phyloP scores from a whole-genome alignment of 1,140 invertebrate genomes.

The Apis mellifera region Amel_HAv3.1 CM009931.2:26293001-26293500 shows the following conservation, averaged over 20 bases:
- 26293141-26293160: constrained; percentile 74
- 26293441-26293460: constrained; percentile 42
- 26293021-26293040: no score
- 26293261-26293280: constrained; percentile 12
- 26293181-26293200: constrained; percentile 78
- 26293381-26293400: constrained; percentile 32
- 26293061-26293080: background rate
- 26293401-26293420: constrained; percentile 57
- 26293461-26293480: constrained; percentile 33
- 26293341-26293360: constrained; percentile 65
- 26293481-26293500: constrained; percentile 20
- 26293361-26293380: constrained; percentile 68
- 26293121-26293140: constrained; percentile 31
- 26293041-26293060: no score
- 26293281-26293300: constrained; percentile 66
- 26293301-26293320: constrained; percentile 56
- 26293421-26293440: constrained; percentile 25
- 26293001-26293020: no score
- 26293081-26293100: background rate
- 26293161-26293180: constrained; percentile 71
- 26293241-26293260: no score
- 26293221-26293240: constrained; percentile 20
- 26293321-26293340: constrained; percentile 65
- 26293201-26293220: constrained; percentile 47
- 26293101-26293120: constrained; percentile 34